A percentile compares a stretch with the other conserved stretches of the same genome.
These are phyloP conservation scores for Microdon myrmicae DNA, from an alignment of 2,888 invertebrate species.

Conservation along the genomic window DNA sequence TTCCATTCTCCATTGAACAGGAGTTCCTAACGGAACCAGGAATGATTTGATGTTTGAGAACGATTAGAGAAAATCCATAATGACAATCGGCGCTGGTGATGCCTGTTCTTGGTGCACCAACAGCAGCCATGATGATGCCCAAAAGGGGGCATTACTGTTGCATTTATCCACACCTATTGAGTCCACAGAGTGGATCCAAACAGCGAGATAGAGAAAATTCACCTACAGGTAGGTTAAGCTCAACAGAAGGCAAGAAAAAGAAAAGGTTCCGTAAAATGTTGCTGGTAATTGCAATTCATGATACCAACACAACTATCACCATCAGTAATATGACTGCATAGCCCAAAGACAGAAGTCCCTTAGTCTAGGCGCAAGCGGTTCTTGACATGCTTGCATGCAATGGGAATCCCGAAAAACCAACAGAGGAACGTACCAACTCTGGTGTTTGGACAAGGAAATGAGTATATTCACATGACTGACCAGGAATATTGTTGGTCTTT, in stretches of 20 bases:
- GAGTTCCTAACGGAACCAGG: slow-evolving; percentile 49
- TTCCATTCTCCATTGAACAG: slow-evolving; percentile 11
- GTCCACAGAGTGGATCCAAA: not conserved
- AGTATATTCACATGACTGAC: slow-evolving; percentile 42
- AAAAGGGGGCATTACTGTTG: slow-evolving; percentile 46
- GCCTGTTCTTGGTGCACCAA: slow-evolving; percentile 30
- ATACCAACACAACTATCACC: slow-evolving; percentile 19
- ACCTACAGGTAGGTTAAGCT: slow-evolving; percentile 21
- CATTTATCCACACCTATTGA: slow-evolving; percentile 45
- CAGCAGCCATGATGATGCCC: slow-evolving; percentile 38
- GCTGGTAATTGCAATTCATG: slow-evolving; percentile 42
- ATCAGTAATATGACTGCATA: too few relatives aligned
- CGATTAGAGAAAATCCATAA: slow-evolving; percentile 52
- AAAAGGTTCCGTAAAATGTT: slow-evolving; percentile 41
- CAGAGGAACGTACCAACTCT: slow-evolving; percentile 42
- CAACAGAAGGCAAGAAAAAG: slow-evolving; percentile 20
- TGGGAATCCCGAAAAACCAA: slow-evolving; percentile 45
- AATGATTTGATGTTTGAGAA: slow-evolving; percentile 53
- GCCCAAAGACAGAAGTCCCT: too few relatives aligned
- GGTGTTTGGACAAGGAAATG: slow-evolving; percentile 43
- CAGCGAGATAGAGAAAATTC: slow-evolving; percentile 2
- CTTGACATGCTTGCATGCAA: too few relatives aligned
- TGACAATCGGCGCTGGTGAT: slow-evolving; percentile 39
- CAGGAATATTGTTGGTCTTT: slow-evolving; percentile 28
- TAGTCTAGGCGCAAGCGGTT: too few relatives aligned